phyloP scores from a whole-genome alignment of 2,888 invertebrate species.

The Philereme transversata region DNA sequence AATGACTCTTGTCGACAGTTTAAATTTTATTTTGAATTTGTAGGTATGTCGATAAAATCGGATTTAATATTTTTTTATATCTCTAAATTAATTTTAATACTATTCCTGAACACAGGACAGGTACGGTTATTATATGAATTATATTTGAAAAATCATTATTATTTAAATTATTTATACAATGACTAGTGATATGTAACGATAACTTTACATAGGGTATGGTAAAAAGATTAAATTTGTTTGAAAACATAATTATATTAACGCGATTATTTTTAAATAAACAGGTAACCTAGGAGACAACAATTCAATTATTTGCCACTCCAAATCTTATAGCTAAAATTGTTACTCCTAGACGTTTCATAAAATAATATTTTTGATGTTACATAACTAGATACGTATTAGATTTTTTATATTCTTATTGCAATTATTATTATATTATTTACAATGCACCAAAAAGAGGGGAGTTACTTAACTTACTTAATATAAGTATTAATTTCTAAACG shows the following conservation, averaged over 20 bases:
- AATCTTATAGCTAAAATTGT: not conserved
- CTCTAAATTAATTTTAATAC: conserved; percentile 53
- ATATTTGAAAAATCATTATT: conserved; percentile 46
- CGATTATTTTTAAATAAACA: conserved; percentile 38
- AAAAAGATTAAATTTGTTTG: conserved; percentile 51
- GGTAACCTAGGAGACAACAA: conserved; percentile 16
- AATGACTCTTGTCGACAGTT: not conserved
- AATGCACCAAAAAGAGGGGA: conserved; percentile 66
- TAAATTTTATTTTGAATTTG: not conserved
- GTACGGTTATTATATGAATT: conserved; percentile 71
- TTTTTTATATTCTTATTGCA: conserved; percentile 3
- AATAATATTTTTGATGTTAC: not conserved
- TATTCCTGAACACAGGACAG: conserved; percentile 82
- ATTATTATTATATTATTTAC: conserved; percentile 44
- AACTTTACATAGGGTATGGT: conserved; percentile 75
- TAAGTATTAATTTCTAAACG: conserved; percentile 45
- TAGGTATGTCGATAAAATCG: not conserved
- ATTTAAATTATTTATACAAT: conserved; percentile 64
- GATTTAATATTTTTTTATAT: conserved; percentile 8
- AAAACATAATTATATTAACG: conserved; percentile 36
- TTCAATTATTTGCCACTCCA: conserved; percentile 6
- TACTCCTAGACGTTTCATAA: not conserved
- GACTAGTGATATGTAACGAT: conserved; percentile 83
- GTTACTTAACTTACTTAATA: conserved; percentile 39
- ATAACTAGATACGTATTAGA: not conserved